Percentiles rank a stretch among this genome's conserved stretches.
These are phyloP conservation scores for Hemicentrotus pulcherrimus DNA, from an alignment of 35 echinoderm and acorn worm species.

Conservation along the genomic window DNA sequence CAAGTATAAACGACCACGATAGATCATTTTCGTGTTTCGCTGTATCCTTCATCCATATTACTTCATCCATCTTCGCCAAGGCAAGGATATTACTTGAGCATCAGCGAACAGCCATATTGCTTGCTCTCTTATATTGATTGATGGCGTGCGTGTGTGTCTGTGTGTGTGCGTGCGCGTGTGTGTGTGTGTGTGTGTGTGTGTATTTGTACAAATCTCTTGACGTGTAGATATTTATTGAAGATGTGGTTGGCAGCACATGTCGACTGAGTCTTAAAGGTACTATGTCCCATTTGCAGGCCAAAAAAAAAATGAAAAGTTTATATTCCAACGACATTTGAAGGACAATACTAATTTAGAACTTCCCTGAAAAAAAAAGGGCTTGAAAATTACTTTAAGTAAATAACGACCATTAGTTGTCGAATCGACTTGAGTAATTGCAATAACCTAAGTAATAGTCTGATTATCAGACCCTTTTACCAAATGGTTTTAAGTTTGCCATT, in stretches of 20 bases:
- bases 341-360: too few relatives aligned
- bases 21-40: neutral
- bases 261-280: neutral
- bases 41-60: neutral
- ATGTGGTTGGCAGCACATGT: neutral
- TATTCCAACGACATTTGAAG: too few relatives aligned
- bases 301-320: too few relatives aligned
- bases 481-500: too few relatives aligned
- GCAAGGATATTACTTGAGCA: neutral
- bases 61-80: neutral
- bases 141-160: neutral
- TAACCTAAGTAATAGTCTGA: too few relatives aligned
- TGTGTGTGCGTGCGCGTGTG: neutral
- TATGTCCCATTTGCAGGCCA: too few relatives aligned
- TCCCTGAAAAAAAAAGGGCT: too few relatives aligned
- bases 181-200: neutral
- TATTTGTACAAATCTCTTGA: constrained; percentile 14
- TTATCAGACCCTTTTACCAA: too few relatives aligned
- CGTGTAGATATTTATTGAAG: neutral
- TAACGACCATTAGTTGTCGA: too few relatives aligned
- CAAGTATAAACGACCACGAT: neutral
- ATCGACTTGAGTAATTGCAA: too few relatives aligned
- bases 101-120: neutral
- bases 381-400: too few relatives aligned
- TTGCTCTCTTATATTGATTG: neutral